Evolutionary conservation across 2,888 invertebrate species (phyloP).

Genomic region (Selenia dentaria): DNA sequence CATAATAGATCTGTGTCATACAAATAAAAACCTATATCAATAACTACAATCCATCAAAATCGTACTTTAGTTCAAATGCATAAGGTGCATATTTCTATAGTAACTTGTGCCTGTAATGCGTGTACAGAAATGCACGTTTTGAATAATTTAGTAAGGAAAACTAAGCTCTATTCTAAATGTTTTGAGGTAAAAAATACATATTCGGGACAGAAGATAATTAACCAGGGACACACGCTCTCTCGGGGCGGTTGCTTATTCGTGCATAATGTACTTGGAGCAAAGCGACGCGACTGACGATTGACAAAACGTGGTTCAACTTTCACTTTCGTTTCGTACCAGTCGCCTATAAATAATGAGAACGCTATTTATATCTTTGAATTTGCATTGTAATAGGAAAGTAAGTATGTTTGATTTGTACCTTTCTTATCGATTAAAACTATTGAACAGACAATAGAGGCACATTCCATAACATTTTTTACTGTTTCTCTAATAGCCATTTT

Average conservation of each 20-base stretch:
- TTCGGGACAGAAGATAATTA: conserved; percentile 57
- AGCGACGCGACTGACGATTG: conserved; percentile 71
- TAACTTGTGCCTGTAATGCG: conserved; percentile 29
- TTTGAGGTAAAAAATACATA: conserved; percentile 19
- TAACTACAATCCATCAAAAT: background rate
- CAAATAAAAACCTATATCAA: conserved; percentile 15
- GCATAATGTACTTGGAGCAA: conserved; percentile 79
- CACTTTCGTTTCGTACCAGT: conserved; percentile 75
- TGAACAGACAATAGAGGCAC: background rate
- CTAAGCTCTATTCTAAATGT: conserved; percentile 43
- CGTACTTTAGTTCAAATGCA: background rate
- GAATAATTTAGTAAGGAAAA: conserved; percentile 40
- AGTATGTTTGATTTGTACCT: no score
- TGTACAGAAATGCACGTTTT: conserved; percentile 50
- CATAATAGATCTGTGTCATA: conserved; percentile 64
- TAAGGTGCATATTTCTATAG: conserved; percentile 9
- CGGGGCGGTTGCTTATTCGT: conserved; percentile 82
- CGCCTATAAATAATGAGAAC: conserved; percentile 55
- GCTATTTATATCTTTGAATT: conserved; percentile 19
- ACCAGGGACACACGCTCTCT: conserved; percentile 77
- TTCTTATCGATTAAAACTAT: no score
- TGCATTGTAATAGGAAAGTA: no score
- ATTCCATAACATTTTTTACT: background rate
- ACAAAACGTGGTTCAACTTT: conserved; percentile 80
- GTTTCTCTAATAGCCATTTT: no score